Conservation (phyloP, 2,113 vertebrate species). For the Anarrhichthys ocellatus region DNA sequence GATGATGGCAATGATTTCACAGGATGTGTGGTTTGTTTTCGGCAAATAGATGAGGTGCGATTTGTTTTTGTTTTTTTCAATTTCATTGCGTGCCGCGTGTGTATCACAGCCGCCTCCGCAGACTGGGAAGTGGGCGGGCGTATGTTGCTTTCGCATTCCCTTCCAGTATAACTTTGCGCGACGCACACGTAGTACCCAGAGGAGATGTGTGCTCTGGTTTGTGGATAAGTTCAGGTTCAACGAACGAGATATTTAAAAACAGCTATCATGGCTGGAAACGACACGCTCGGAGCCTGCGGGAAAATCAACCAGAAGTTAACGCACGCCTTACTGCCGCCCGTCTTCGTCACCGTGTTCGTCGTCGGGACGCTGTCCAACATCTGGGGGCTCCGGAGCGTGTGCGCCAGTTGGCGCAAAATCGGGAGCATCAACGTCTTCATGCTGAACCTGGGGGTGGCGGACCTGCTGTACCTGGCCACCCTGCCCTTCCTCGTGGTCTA, state of each 20-base stretch:
- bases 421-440: conserved; percentile 82
- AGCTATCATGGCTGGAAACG: conserved; percentile 64
- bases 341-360: conserved; percentile 80
- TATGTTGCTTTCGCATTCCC: conserved; percentile 1
- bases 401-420: conserved; percentile 35
- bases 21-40: neutral
- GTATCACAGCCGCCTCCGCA: neutral
- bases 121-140: conserved; percentile 13
- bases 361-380: conserved; percentile 82
- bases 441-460: conserved; percentile 84
- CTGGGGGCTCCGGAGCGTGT: conserved; percentile 70
- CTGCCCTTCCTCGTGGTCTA: conserved; percentile 87
- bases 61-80: neutral
- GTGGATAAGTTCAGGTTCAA: neutral
- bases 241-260: neutral
- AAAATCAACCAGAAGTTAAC: conserved; percentile 70
- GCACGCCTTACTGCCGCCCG: conserved; percentile 75
- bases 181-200: neutral
- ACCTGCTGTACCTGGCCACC: conserved; percentile 85
- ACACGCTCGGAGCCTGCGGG: conserved; percentile 52
- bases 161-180: neutral
- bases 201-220: neutral
- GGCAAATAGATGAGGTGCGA: neutral
- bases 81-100: neutral
- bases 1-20: neutral